phyloP scores from a whole-genome alignment of 2,113 vertebrate species.

The Sclerurus mexicanus region DNA sequence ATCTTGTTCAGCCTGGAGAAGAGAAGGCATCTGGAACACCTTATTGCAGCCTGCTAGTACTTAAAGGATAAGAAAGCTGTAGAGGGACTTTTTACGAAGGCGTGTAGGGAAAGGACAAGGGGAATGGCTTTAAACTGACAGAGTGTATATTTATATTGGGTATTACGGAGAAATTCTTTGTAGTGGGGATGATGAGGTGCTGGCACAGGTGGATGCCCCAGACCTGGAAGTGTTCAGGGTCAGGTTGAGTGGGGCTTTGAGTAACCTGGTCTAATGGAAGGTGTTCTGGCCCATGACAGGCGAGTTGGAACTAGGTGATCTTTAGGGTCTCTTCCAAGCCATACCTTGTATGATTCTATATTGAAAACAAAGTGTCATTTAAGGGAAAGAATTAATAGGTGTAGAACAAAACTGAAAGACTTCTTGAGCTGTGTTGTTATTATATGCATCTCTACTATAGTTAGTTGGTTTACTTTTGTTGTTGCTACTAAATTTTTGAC shows the following conservation, averaged over 20 bases:
- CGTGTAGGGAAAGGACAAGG: neutral
- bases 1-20: neutral
- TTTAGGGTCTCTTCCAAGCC: neutral
- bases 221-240: neutral
- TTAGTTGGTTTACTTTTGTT: neutral
- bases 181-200: neutral
- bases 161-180: neutral
- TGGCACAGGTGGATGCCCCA: neutral
- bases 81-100: neutral
- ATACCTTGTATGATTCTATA: neutral
- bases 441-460: neutral
- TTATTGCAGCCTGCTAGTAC: neutral
- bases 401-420: neutral
- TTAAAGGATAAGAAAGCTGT: neutral
- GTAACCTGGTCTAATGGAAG: neutral
- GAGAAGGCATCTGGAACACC: neutral
- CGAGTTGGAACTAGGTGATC: neutral
- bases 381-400: neutral
- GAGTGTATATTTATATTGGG: neutral
- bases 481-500: neutral
- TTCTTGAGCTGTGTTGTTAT: neutral
- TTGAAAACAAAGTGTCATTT: neutral
- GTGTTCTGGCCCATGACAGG: neutral
- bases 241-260: neutral
- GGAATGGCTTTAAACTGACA: neutral